Conservation (phyloP, 2,888 invertebrate species). For the Euphydryas editha region DNA sequence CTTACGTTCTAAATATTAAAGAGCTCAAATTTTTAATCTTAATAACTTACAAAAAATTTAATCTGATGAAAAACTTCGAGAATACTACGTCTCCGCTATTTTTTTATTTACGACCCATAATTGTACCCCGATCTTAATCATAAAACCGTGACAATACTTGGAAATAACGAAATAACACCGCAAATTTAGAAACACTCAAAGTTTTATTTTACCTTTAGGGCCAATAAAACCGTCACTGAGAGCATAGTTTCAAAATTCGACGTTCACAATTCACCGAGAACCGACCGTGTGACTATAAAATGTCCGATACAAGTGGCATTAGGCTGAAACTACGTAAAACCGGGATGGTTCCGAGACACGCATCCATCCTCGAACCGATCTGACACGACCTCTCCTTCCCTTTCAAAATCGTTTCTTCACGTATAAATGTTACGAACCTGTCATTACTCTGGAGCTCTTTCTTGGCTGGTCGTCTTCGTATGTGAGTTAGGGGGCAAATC, state of each 20-base stretch:
- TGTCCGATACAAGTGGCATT: conserved; percentile 79
- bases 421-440: conserved; percentile 27
- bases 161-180: conserved; percentile 61
- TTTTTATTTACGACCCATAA: conserved; percentile 4
- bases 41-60: not conserved
- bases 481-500: conserved; percentile 69
- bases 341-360: conserved; percentile 74
- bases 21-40: too few relatives aligned
- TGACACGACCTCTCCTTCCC: conserved; percentile 37
- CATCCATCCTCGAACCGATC: conserved; percentile 52
- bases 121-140: conserved; percentile 25
- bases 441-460: conserved; percentile 51
- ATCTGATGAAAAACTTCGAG: not conserved
- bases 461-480: conserved; percentile 55
- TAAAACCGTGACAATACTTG: conserved; percentile 39
- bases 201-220: conserved; percentile 72
- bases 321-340: conserved; percentile 57
- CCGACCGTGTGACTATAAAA: conserved; percentile 78
- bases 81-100: not conserved
- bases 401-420: conserved; percentile 25
- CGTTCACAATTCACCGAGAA: conserved; percentile 70
- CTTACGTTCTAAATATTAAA: too few relatives aligned
- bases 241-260: conserved; percentile 71
- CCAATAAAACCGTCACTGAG: conserved; percentile 75
- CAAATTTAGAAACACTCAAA: conserved; percentile 72